Evolutionary conservation across 2,888 invertebrate species (phyloP), one percentile per base, ranked within the genome.

Genomic region (Ganaspis brasiliensis): DNA sequence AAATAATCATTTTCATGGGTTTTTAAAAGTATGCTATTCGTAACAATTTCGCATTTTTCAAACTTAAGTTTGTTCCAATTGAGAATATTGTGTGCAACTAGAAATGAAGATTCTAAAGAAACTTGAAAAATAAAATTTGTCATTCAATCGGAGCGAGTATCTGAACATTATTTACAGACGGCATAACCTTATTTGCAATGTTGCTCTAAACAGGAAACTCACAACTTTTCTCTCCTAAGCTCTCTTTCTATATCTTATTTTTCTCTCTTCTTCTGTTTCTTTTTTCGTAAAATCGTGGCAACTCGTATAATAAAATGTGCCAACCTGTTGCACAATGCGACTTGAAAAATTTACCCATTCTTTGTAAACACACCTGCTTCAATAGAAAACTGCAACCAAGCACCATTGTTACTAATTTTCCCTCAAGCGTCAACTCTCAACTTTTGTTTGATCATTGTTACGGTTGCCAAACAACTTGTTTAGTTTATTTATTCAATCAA

Each of bases 301-400:
- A 37, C 61, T 61, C 37, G 19, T 35, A 37, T 19, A 61, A 61
- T 61, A 61, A 61, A 61, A 61, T 61, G 37, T 37, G 37, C 61
- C 61, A 61, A 61, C 61, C 61, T 61, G 61, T 61, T 61, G 61
- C 61, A 61, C 61, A 61, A 37, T 37, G 16, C 57, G 57, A 19
- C 61, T 35, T 61, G 61, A 61, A 61, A 61, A 61, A 61, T 61
- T 61, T 31, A 61, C 61, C 19, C 19, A 61, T 61, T 19, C 19
- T 61, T 14, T 19, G 52, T 19, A 61, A 61, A 61, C 19, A 61
- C 57, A 61, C 12, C 10, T 37, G 35, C 14, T 35, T 37, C 35
- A 37, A 61, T 37, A 37, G 19, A 61, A 37, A 61, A 61, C 6
- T 37, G 16, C 19, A 61, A 6, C 37, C 19, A 61, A 9, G 19